These are phyloP conservation scores for Linnaemya tessellans DNA, from an alignment of 2,888 invertebrate species.

Conservation along the genomic window DNA sequence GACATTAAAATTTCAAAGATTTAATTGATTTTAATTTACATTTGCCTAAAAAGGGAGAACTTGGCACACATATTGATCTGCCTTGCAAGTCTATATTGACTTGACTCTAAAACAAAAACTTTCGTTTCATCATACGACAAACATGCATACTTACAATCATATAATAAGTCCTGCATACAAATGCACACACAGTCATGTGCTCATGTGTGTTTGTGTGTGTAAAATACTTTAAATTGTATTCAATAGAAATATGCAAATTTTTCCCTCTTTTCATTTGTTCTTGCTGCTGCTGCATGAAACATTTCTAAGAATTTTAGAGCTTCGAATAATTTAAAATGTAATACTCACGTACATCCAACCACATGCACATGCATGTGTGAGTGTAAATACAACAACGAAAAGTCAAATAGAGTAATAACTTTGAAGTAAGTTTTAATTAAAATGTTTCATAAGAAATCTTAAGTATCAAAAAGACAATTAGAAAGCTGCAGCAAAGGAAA, in stretches of 20 bases:
- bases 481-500: slow-evolving; percentile 1
- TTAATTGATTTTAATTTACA: neutral
- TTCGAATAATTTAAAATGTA: slow-evolving; percentile 46
- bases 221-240: slow-evolving; percentile 19
- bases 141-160: neutral
- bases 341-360: neutral
- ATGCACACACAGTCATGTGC: neutral
- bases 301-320: slow-evolving; percentile 11
- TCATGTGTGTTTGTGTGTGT: neutral
- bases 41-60: neutral
- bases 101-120: neutral
- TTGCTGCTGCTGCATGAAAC: slow-evolving; percentile 1
- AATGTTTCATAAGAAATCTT: slow-evolving; percentile 41
- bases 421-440: slow-evolving; percentile 68
- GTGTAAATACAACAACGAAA: neutral
- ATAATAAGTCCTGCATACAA: neutral
- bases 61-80: neutral
- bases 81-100: neutral
- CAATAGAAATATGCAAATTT: slow-evolving; percentile 34
- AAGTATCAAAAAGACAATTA: slow-evolving; percentile 26
- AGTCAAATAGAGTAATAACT: slow-evolving; percentile 46
- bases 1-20: neutral
- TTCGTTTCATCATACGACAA: neutral
- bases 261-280: neutral
- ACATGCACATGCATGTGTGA: neutral